Conservation (phyloP, 2,888 invertebrate species). For the Lutraria lutraria region DNA sequence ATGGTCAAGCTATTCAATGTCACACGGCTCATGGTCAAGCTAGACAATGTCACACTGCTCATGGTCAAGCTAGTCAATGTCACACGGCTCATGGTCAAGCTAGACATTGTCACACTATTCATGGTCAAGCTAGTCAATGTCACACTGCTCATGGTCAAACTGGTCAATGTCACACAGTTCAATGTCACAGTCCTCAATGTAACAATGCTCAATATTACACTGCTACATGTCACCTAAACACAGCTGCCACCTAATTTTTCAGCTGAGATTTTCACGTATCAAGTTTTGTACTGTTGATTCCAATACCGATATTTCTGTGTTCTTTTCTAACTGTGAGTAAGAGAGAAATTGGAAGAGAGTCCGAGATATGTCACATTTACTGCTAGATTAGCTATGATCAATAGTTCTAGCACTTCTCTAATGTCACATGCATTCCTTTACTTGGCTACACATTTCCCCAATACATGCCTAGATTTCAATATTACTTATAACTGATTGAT, state of each 20-base stretch:
- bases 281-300: conserved; percentile 25
- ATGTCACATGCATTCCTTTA: conserved; percentile 14
- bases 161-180: not conserved
- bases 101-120: not conserved
- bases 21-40: not conserved
- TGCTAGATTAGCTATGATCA: conserved; percentile 43
- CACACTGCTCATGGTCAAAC: not conserved
- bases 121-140: not conserved
- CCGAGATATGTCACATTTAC: conserved; percentile 30
- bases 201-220: not conserved
- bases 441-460: conserved; percentile 1
- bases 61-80: not conserved
- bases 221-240: not conserved
- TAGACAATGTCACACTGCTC: not conserved
- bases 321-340: conserved; percentile 17
- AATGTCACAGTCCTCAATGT: not conserved
- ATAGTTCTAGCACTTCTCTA: conserved; percentile 27
- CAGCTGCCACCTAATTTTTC: not conserved
- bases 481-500: conserved; percentile 25
- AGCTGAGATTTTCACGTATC: conserved; percentile 10
- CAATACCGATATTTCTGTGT: conserved; percentile 19
- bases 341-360: conserved; percentile 14
- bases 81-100: not conserved
- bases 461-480: conserved; percentile 28
- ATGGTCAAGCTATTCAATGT: not conserved